Percentiles rank a stretch among this genome's conserved stretches.
These are phyloP conservation scores for Aleiodes testaceus DNA, from an alignment of 2,888 invertebrate species.

Conservation along the genomic window DNA sequence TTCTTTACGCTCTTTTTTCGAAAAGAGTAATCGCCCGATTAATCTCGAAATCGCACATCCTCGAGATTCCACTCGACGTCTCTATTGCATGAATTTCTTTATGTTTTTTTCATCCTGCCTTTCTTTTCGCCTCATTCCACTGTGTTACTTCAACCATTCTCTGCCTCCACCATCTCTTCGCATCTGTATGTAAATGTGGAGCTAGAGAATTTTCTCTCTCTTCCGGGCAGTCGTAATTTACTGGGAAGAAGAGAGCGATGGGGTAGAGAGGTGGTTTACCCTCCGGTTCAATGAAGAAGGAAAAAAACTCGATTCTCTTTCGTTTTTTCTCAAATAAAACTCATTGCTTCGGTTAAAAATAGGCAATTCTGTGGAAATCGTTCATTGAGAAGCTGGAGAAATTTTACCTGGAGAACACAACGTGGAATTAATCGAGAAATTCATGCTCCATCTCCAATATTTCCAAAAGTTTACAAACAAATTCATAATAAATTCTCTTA, in stretches of 20 bases:
- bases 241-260: slow-evolving; percentile 41
- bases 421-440: no score
- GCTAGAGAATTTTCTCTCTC: slow-evolving; percentile 58
- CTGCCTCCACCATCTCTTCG: slow-evolving; percentile 60
- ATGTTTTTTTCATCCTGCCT: slow-evolving; percentile 7
- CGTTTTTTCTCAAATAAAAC: neutral
- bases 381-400: no score
- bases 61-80: slow-evolving; percentile 37
- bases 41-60: slow-evolving; percentile 29
- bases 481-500: slow-evolving; percentile 23
- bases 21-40: slow-evolving; percentile 14
- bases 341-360: no score
- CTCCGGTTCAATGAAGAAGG: slow-evolving; percentile 32
- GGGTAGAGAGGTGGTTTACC: slow-evolving; percentile 50
- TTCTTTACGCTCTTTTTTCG: neutral
- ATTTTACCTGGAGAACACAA: no score
- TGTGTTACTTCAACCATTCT: slow-evolving; percentile 45
- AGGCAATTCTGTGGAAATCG: no score
- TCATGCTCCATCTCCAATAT: slow-evolving; percentile 42
- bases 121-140: slow-evolving; percentile 11
- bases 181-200: slow-evolving; percentile 70
- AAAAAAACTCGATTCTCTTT: slow-evolving; percentile 14
- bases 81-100: slow-evolving; percentile 28
- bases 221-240: slow-evolving; percentile 54
- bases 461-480: slow-evolving; percentile 43